Conservation (phyloP, 2,797 vertebrate genomes). For the Enteromius viviparus region DNA sequence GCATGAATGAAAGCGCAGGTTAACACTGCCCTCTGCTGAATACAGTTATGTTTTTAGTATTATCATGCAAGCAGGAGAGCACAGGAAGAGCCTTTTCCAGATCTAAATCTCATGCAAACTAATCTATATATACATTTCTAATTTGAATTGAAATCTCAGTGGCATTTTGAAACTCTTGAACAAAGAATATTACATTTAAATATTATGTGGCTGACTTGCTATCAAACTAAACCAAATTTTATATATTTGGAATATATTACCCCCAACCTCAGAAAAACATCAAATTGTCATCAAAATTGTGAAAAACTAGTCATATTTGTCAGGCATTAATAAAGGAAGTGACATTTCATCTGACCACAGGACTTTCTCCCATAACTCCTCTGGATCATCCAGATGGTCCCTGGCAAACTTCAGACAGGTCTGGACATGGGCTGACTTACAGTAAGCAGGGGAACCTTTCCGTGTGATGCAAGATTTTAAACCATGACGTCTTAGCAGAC, state of each 20-base stretch:
- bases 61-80: not conserved
- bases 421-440: no score
- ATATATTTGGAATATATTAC: not conserved
- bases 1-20: conserved; percentile 25
- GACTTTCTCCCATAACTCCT: no score
- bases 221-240: not conserved
- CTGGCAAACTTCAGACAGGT: no score
- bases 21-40: conserved; percentile 63
- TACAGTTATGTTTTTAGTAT: not conserved
- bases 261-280: not conserved
- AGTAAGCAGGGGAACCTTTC: no score
- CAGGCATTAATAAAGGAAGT: not conserved
- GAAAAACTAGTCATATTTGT: not conserved
- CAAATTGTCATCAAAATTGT: not conserved
- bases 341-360: no score
- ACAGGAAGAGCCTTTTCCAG: no score
- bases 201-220: not conserved
- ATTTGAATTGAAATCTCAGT: not conserved
- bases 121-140: not conserved
- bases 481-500: no score
- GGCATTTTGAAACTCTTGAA: not conserved
- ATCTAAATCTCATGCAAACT: no score
- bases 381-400: no score
- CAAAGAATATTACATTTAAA: not conserved
- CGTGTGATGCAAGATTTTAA: no score